phyloP scores from a whole-genome alignment of 2,888 invertebrate species.

The Drosophila nr. medialis region DNA sequence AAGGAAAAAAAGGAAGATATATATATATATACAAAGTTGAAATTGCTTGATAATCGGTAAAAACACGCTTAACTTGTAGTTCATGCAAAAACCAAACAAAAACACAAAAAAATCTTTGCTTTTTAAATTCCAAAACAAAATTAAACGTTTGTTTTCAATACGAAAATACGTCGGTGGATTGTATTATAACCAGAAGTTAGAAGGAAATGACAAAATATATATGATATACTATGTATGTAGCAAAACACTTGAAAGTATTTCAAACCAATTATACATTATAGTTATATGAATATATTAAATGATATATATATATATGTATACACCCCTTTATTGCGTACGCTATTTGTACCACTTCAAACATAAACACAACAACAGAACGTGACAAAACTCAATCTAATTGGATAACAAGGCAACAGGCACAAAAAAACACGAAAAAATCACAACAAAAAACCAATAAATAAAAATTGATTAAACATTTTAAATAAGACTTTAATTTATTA shows the following conservation, averaged over 20 bases:
- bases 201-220: conserved; percentile 43
- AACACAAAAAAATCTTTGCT: conserved; percentile 29
- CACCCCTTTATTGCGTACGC: conserved; percentile 60
- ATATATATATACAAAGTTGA: conserved; percentile 60
- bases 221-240: conserved; percentile 45
- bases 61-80: conserved; percentile 67
- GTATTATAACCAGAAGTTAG: conserved; percentile 29
- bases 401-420: conserved; percentile 59
- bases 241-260: conserved; percentile 70
- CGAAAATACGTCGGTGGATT: conserved; percentile 13
- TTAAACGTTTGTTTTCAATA: conserved; percentile 21
- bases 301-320: conserved; percentile 59
- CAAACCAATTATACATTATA: conserved; percentile 68
- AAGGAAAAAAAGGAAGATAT: conserved; percentile 25
- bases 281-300: conserved; percentile 55
- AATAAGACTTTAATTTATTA: neutral
- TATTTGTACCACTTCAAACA: conserved; percentile 62
- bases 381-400: conserved; percentile 75
- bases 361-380: conserved; percentile 51
- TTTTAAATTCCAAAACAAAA: conserved; percentile 34
- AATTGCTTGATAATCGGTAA: conserved; percentile 77
- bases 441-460: conserved; percentile 50
- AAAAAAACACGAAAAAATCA: conserved; percentile 44
- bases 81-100: conserved; percentile 39
- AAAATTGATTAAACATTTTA: conserved; percentile 54